phyloP scores from a whole-genome alignment of 2,888 invertebrate species.

The Bimastos eiseni region DNA sequence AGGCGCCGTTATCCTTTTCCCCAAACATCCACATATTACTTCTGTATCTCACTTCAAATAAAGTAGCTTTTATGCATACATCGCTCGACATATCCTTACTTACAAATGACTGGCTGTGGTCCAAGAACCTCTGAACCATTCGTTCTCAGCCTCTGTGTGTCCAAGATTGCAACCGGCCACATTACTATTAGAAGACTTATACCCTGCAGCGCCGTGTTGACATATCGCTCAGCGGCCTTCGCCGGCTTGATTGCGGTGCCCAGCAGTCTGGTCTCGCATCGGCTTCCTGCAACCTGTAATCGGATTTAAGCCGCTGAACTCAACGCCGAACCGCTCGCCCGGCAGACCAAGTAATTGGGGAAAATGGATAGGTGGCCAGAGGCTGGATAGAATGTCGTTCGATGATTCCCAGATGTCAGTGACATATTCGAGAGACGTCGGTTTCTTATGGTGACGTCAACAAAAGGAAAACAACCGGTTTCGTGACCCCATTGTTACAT shows the following conservation, averaged over 20 bases:
- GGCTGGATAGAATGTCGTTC: background rate
- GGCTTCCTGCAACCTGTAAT: conserved; percentile 8
- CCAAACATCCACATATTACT: background rate
- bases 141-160: background rate
- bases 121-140: background rate
- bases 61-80: too few relatives aligned
- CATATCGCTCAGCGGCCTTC: background rate
- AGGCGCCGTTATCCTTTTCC: background rate
- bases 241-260: background rate
- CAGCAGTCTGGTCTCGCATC: background rate
- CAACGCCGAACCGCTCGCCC: background rate
- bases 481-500: background rate
- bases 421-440: background rate
- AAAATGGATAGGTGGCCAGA: conserved; percentile 13
- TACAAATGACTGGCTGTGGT: background rate
- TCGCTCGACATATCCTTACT: too few relatives aligned
- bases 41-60: background rate
- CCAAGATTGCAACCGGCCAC: background rate
- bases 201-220: background rate
- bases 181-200: background rate
- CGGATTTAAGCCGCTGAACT: conserved; percentile 13
- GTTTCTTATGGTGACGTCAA: background rate
- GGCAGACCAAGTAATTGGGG: background rate
- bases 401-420: background rate
- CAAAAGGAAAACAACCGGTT: background rate